Conservation (phyloP, 2,113 vertebrate genomes). For the Atrichornis clamosus region DNA sequence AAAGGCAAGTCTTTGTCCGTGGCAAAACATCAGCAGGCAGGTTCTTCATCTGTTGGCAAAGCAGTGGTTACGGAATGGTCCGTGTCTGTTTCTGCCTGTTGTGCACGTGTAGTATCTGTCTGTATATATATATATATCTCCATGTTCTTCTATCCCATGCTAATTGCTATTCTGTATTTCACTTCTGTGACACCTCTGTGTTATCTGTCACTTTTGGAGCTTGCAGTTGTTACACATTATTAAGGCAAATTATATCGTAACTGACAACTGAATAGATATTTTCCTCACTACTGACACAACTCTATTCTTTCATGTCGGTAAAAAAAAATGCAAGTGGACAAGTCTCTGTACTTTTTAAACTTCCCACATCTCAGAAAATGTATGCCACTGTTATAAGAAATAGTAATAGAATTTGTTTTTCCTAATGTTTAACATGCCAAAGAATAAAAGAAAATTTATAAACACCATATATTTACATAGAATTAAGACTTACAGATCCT, state of each 20-base stretch:
- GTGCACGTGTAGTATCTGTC: fast-evolving
- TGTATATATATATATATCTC: background rate
- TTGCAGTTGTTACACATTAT: conserved; percentile 1
- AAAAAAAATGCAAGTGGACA: background rate
- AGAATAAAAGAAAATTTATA: background rate
- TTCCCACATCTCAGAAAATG: background rate
- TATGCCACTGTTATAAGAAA: background rate
- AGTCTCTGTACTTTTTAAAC: background rate
- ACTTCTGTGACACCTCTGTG: background rate
- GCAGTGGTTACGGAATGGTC: background rate
- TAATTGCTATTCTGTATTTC: conserved; percentile 37
- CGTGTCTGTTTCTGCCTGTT: background rate
- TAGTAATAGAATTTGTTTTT: background rate
- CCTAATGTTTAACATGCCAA: background rate
- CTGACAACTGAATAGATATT: conserved; percentile 56
- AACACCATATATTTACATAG: background rate
- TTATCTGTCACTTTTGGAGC: conserved; percentile 22
- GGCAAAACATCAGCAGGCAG: background rate
- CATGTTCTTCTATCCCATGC: background rate
- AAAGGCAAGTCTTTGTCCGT: background rate
- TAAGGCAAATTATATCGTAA: conserved; percentile 40
- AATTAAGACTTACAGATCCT: background rate
- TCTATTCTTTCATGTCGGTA: background rate
- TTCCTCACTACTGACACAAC: background rate
- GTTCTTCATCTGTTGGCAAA: background rate